A percentile compares a stretch with the other conserved stretches of the same genome.
These are phyloP conservation scores for Poecile atricapillus DNA, from an alignment of 2,113 vertebrate genomes.

Conservation along the genomic window DNA sequence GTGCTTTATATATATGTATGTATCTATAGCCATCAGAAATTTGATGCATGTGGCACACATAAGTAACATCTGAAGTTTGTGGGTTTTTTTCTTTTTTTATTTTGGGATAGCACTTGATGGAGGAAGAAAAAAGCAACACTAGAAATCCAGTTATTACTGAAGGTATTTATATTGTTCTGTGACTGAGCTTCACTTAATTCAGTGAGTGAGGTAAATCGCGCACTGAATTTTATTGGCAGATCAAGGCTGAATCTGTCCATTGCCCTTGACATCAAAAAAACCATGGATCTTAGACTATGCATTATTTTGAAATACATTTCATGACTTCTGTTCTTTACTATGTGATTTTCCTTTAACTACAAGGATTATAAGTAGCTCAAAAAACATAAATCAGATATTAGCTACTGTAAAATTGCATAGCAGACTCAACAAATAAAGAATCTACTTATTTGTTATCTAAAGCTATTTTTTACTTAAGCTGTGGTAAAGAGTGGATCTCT, in stretches of 20 bases:
- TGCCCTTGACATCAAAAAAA: background rate
- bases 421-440: background rate
- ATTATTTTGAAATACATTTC: background rate
- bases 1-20: background rate
- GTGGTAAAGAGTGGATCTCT: background rate
- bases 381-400: background rate
- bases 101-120: background rate
- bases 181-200: background rate
- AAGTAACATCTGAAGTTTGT: background rate
- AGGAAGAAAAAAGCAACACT: background rate
- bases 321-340: background rate
- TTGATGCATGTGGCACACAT: background rate
- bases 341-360: background rate
- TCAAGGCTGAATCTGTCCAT: background rate
- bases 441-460: background rate
- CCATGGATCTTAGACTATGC: rapidly evolving
- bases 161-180: background rate
- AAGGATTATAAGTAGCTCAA: background rate
- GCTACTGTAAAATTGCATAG: background rate
- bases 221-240: background rate
- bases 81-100: background rate
- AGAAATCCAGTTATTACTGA: background rate
- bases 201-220: background rate
- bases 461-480: background rate
- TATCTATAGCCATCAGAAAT: background rate